Percentiles rank a stretch among this genome's conserved stretches.
Conservation (phyloP, 2,113 vertebrate species). For the Phoxinus phoxinus region DNA sequence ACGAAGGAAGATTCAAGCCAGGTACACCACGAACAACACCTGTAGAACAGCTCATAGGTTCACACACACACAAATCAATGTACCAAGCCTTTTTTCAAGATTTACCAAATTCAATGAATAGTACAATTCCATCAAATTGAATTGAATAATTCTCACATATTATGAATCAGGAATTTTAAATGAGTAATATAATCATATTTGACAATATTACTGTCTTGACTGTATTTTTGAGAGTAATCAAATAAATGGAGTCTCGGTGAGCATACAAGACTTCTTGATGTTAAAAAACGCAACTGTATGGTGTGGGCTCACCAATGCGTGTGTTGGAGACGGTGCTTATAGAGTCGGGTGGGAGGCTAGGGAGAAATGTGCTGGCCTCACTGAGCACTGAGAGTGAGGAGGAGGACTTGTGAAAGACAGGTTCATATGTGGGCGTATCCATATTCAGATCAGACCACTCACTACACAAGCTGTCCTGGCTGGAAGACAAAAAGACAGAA, state of each 20-base stretch:
- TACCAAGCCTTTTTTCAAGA: not conserved
- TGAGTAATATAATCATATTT: too few species aligned
- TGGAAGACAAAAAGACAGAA: conserved; percentile 43
- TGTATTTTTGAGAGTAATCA: not conserved
- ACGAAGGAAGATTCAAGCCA: conserved; percentile 70
- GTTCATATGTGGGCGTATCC: conserved; percentile 47
- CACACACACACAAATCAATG: not conserved
- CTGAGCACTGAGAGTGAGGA: conserved; percentile 70
- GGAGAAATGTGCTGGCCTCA: conserved; percentile 73
- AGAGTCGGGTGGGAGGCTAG: conserved; percentile 70
- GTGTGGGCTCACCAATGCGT: conserved; percentile 72
- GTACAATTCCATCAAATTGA: too few species aligned
- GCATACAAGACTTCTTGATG: too few species aligned
- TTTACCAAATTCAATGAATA: too few species aligned
- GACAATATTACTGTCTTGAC: not conserved
- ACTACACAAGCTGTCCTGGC: conserved; percentile 67
- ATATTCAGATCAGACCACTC: conserved; percentile 70
- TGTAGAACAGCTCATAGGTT: conserved; percentile 36
- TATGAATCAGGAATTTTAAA: too few species aligned
- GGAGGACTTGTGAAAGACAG: conserved; percentile 60
- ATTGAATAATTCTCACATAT: too few species aligned
- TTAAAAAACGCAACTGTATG: too few species aligned
- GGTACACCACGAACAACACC: conserved; percentile 71
- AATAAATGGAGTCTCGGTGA: not conserved
- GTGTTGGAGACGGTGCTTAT: conserved; percentile 70